Evolutionary conservation across 1,140 invertebrate genomes (phyloP).

Genomic region (Stegodyphus mimosarum): DNA sequence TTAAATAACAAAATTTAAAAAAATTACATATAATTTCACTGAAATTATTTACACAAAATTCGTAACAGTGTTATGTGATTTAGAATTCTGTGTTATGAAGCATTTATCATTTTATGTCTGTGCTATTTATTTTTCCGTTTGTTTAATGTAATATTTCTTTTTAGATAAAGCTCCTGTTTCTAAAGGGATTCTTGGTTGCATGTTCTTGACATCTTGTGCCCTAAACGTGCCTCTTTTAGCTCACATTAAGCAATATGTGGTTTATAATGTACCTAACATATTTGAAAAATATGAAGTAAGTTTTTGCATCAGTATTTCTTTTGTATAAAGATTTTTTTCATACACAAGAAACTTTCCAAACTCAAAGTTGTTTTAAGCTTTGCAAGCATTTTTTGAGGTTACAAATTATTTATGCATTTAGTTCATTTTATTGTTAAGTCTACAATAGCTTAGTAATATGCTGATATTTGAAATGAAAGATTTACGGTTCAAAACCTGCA

Average conservation of each 20-base stretch:
- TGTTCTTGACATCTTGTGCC: conserved; percentile 70
- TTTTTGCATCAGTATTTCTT: not conserved
- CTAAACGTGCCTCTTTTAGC: conserved; percentile 70
- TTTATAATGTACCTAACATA: conserved; percentile 68
- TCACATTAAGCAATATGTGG: conserved; percentile 68
- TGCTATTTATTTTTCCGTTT: not conserved
- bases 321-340: not conserved
- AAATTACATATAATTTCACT: too few species aligned
- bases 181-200: conserved; percentile 69
- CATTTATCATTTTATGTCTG: not conserved
- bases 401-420: too few species aligned
- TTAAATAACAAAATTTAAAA: too few species aligned
- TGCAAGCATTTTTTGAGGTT: too few species aligned
- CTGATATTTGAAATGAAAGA: too few species aligned
- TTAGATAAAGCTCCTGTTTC: conserved; percentile 71
- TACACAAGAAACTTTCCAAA: not conserved
- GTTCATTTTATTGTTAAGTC: too few species aligned
- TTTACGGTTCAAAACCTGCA: too few species aligned
- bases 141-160: conserved; percentile 45
- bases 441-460: too few species aligned
- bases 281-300: conserved; percentile 67
- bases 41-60: too few species aligned
- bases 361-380: not conserved
- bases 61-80: too few species aligned
- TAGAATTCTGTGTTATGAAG: too few species aligned